These are phyloP conservation scores for Clarias platycephalus DNA, from an alignment of 2,797 vertebrate genomes.

Conservation along the genomic window DNA sequence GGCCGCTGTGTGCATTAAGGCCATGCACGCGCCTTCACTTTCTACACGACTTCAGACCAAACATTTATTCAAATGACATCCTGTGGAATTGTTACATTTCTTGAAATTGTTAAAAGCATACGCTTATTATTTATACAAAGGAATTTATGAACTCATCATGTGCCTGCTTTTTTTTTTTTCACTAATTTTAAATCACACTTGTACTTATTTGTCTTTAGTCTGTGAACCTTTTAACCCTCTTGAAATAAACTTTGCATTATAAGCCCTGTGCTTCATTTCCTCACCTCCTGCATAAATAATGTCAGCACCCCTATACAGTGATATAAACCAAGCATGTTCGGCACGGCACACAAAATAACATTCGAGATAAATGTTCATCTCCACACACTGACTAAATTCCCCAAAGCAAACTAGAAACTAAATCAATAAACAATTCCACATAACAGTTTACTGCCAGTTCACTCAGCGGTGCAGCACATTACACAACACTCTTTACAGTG, in stretches of 20 bases:
- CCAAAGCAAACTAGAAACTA: slow-evolving; percentile 27
- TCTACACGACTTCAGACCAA: neutral
- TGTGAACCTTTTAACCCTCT: neutral
- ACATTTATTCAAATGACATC: neutral
- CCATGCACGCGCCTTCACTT: neutral
- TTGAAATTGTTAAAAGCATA: neutral
- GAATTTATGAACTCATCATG: neutral
- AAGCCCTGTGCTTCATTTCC: slow-evolving; percentile 9
- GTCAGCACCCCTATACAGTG: neutral
- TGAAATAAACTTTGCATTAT: slow-evolving; percentile 25
- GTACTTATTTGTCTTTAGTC: neutral
- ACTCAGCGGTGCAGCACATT: slow-evolving; percentile 7
- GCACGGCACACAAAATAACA: neutral
- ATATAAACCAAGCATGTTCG: neutral
- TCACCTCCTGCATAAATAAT: slow-evolving; percentile 9
- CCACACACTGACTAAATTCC: slow-evolving; percentile 20
- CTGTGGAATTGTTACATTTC: neutral
- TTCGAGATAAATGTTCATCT: slow-evolving; percentile 7
- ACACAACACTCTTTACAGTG: neutral
- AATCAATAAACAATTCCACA: slow-evolving; percentile 52
- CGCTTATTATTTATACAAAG: neutral
- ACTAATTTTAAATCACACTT: neutral
- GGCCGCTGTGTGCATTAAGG: neutral
- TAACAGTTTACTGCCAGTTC: slow-evolving; percentile 15
- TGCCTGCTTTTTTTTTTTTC: neutral